A percentile compares a stretch with the other conserved stretches of the same genome.
These are phyloP conservation scores for Loripinus fragilis DNA, from an alignment of 2,888 invertebrate species.

Conservation along the genomic window DNA sequence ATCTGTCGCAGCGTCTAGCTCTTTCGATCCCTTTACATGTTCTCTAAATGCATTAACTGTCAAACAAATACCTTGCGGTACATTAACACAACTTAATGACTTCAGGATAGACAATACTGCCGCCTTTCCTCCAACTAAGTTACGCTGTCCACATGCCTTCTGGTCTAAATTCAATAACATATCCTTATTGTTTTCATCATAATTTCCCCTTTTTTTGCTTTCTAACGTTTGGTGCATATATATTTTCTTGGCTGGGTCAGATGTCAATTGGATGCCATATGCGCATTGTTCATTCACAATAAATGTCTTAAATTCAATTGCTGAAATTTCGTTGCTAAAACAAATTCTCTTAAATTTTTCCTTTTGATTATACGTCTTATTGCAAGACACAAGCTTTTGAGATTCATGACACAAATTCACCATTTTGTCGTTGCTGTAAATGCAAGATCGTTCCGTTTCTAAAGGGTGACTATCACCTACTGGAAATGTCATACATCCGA, in stretches of 20 bases:
- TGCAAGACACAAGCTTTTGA: not conserved
- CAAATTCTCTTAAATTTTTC: not conserved
- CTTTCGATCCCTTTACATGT: not conserved
- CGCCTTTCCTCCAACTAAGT: slow-evolving; percentile 1
- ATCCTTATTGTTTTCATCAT: not conserved
- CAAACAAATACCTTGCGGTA: slow-evolving; percentile 11
- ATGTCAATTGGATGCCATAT: not conserved
- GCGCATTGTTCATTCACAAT: not conserved
- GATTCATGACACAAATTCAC: not conserved
- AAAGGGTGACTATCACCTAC: not conserved
- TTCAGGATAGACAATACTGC: not conserved
- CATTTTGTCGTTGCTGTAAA: not conserved
- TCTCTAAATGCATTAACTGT: slow-evolving; percentile 7
- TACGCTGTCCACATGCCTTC: not conserved
- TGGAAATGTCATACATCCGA: slow-evolving; percentile 10
- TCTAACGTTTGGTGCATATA: not conserved
- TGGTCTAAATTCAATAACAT: not conserved
- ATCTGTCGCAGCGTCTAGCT: not conserved
- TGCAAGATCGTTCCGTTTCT: not conserved
- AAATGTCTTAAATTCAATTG: not conserved
- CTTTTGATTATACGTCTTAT: not conserved
- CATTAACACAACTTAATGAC: not conserved
- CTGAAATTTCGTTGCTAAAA: not conserved
- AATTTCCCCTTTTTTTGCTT: not conserved
- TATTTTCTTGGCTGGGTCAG: no score